Percentiles rank a stretch among this genome's conserved stretches.
phyloP scores from a whole-genome alignment of 2,113 vertebrate genomes.

The Danionella cerebrum region DNA sequence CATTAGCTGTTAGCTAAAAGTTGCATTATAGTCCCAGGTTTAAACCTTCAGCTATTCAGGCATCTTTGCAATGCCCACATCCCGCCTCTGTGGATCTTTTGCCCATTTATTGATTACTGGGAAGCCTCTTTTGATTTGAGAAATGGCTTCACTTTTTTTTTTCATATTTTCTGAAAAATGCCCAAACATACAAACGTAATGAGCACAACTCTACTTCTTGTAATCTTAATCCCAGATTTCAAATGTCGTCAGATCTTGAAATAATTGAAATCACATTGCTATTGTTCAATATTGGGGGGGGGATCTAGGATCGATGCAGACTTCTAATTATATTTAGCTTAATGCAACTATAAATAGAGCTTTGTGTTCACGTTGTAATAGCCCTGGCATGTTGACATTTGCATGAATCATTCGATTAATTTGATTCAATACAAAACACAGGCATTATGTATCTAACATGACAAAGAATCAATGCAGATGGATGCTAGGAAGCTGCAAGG shows the following conservation, averaged over 20 bases:
- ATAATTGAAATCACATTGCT: neutral
- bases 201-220: neutral
- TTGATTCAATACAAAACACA: conserved; percentile 35
- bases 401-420: conserved; percentile 30
- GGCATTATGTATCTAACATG: conserved; percentile 28
- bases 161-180: no score
- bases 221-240: neutral
- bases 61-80: no score
- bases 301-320: neutral
- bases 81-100: no score
- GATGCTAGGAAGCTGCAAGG: conserved; percentile 24
- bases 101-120: no score
- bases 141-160: no score
- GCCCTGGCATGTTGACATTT: conserved; percentile 24
- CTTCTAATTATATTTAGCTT: neutral
- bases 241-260: neutral
- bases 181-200: neutral
- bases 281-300: neutral
- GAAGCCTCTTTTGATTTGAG: no score
- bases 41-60: no score
- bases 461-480: conserved; percentile 37
- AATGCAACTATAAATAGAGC: neutral
- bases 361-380: conserved; percentile 12
- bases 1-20: no score
- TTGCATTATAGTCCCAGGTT: no score